Percentiles rank a stretch among this genome's conserved stretches.
These are phyloP conservation scores for Antennarius striatus DNA, from an alignment of 2,113 vertebrate species.

Conservation along the genomic window DNA sequence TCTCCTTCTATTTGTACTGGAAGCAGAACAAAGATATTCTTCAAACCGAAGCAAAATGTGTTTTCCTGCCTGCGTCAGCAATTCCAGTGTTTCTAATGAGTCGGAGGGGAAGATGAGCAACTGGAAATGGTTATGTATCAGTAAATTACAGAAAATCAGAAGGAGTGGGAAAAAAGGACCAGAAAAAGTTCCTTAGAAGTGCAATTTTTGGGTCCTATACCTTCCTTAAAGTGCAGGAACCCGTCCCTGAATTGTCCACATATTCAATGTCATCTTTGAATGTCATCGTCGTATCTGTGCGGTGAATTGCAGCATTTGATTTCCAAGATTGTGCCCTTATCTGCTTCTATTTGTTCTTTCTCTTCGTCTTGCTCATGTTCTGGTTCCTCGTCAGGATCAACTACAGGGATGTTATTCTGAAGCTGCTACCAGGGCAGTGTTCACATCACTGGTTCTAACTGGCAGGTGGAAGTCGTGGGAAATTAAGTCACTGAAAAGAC, in stretches of 20 bases:
- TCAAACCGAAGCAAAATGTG: constrained; percentile 76
- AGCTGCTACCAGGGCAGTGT: constrained; percentile 54
- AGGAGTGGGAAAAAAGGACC: constrained; percentile 31
- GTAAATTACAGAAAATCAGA: constrained; percentile 50
- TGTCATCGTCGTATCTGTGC: constrained; percentile 33
- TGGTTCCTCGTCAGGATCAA: constrained; percentile 53
- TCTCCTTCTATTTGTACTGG: constrained; percentile 80
- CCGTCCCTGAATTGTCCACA: constrained; percentile 32
- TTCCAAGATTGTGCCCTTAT: constrained; percentile 54
- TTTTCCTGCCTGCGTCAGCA: constrained; percentile 80
- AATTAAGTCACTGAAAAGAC: too few relatives aligned
- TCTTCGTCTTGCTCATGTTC: constrained; percentile 34
- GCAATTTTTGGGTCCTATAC: constrained; percentile 17
- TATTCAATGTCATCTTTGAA: constrained; percentile 65
- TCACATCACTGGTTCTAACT: constrained; percentile 59
- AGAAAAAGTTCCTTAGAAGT: constrained; percentile 53
- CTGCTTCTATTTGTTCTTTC: constrained; percentile 22
- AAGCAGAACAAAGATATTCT: constrained; percentile 81
- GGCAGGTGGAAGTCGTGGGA: constrained; percentile 14
- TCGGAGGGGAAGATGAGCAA: constrained; percentile 57
- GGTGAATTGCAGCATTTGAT: constrained; percentile 50
- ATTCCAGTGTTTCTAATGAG: constrained; percentile 80
- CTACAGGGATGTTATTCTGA: constrained; percentile 59
- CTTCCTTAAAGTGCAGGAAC: constrained; percentile 4
- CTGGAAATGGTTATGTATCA: constrained; percentile 56